Evolutionary conservation across 2,888 invertebrate genomes (phyloP).

Genomic region (Panopea generosa): DNA sequence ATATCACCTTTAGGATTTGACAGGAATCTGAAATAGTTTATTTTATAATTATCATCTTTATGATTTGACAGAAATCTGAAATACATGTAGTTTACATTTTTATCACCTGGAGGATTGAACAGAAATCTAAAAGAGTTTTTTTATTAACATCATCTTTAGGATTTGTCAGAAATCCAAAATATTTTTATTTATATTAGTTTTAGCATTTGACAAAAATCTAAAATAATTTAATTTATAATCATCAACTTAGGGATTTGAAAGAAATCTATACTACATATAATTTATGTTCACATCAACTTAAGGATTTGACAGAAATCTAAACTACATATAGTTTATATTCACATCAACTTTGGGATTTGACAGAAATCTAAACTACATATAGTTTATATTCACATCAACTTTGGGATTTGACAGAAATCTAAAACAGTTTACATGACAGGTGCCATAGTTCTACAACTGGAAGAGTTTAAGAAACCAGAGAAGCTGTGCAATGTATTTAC

Average conservation of each 20-base stretch:
- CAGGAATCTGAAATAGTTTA: slow-evolving; percentile 88
- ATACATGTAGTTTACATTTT: background rate
- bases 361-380: background rate
- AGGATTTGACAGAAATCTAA: slow-evolving; percentile 93
- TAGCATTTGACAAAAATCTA: no score
- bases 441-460: background rate
- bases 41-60: background rate
- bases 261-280: no score
- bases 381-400: background rate
- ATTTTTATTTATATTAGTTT: background rate
- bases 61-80: background rate
- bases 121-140: background rate
- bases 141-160: background rate
- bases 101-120: no score
- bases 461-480: no score
- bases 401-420: no score
- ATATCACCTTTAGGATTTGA: slow-evolving; percentile 94
- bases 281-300: slow-evolving; percentile 94
- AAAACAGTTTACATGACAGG: background rate
- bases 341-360: background rate
- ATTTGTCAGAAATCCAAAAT: background rate
- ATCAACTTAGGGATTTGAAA: no score
- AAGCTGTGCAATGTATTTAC: no score
- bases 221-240: background rate
- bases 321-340: slow-evolving; percentile 2